Base-by-base conservation (phyloP, 2,113 vertebrate genomes). In the Xenopus laevis region DNA sequence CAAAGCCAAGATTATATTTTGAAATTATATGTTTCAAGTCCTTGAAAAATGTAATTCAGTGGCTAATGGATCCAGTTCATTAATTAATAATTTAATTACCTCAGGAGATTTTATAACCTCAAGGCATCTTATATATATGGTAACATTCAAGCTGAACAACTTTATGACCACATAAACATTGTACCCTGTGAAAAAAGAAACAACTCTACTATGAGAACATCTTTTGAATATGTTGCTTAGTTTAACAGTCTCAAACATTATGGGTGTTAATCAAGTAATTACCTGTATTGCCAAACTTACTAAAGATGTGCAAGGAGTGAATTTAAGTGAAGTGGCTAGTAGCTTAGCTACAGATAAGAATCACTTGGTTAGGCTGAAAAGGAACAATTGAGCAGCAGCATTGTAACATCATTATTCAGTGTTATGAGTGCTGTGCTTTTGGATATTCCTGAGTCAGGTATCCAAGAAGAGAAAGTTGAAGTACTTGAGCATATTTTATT, bases 191-290 rank as follows among this genome's bases (percentile, higher is more conserved):
- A 63, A 57, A 9, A 21, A 21, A 0, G 10, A 68, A 0, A 82
- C 73, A n/a, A 2, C 18, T 53, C 4, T 0, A 1, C 59, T 91
- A 18, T 78, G 80, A 8, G 82, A 86, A 61, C 44, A 4, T 7
- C 82, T 92, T 10, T 13, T 90, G 71, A 76, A 83, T 9, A 64
- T 20, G 66, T 61, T 80, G 0, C 7, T 55, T 20, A 16, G 12
- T 23, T 83, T 90, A 50, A 81, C 85, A 0, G 23, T 75, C 8
- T 46, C 23, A 0, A 80, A 7, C 0, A 0, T 72, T n/a, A 58
- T 64, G n/a, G 84, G 86, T 44, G 71, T 89, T 13, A 81, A 78
- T 50, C 88, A 92, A 78, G 52, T 88, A 1, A 82, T 84, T 2
- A 71, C 73, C 17, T 20, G 65, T 20, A 27, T 89, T 55, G 70